These are phyloP conservation scores for Uromys caudimaculatus DNA, from an alignment of 2,797 vertebrate genomes.

Conservation along the genomic window DNA sequence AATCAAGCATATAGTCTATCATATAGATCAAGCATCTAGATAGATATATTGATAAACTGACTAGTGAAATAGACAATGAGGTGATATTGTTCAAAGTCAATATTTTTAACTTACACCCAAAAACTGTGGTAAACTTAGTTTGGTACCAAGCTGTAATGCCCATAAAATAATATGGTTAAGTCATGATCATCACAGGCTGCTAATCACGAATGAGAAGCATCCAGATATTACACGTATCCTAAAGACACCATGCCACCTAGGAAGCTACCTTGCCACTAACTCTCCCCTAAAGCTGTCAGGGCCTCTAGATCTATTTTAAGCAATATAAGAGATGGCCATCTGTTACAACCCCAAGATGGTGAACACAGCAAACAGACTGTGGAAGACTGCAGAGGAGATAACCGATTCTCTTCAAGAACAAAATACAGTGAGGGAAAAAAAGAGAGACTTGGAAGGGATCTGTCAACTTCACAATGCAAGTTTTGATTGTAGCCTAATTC, in stretches of 20 bases:
- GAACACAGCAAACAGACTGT: background rate
- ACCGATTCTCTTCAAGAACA: background rate
- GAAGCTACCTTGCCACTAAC: background rate
- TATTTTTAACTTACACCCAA: background rate
- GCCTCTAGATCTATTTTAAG: background rate
- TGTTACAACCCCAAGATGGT: background rate
- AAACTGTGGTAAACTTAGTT: background rate
- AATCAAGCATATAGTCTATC: background rate
- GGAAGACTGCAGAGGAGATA: background rate
- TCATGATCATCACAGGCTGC: background rate
- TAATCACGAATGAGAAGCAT: background rate
- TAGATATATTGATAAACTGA: background rate
- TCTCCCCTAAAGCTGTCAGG: background rate
- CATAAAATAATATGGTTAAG: background rate
- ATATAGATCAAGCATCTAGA: background rate
- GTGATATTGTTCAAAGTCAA: background rate
- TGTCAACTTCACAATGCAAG: background rate
- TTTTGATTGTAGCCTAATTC: background rate
- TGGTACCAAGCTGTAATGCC: background rate
- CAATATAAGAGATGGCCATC: background rate
- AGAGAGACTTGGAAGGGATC: background rate
- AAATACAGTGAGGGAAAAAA: background rate
- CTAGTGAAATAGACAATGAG: background rate
- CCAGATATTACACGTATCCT: background rate
- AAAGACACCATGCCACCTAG: background rate